Evolutionary conservation across 2,888 invertebrate species (phyloP), one percentile per base, ranked within the genome.

Genomic region (Dorcus hopei): DNA sequence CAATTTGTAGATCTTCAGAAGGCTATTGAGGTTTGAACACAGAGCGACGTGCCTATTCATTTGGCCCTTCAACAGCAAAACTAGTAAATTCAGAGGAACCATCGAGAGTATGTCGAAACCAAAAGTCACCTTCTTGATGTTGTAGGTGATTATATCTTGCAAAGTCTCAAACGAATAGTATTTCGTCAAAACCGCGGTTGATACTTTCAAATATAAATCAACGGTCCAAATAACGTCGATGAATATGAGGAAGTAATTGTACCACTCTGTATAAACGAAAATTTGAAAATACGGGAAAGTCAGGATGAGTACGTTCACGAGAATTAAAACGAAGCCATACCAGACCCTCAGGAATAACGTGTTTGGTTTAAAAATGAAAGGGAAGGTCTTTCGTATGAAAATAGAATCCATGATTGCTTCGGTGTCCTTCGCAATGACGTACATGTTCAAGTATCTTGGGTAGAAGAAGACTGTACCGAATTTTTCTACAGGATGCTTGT

Each of bases 201-300:
- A 67, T 43, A 62, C 43, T 52, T 59, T 57, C 33, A 70, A 58
- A 49, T 68, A 70, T 19, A 70, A 57, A 51, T 70, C 70, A n/a
- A 67, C 39, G n/a, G 42, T 14, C 61, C 62, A 69, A 9, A 63
- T 23, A 3, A 64, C 19, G 1, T 59, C 60, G 3, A 65, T 40
- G 7, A 59, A 23, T 9, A 23, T 38, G 23, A 55, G 54, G 11
- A 50, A 55, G 16, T 52, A 59, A 8, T 8, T 5, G 19, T 38
- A 26, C 1, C 45, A 38, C 9, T 57, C 42, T 8, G 45, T 23
- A 5, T 26, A 4, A 2, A 42, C 39, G 19, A 63, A 67, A 3
- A 61, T 52, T 11, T 61, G 57, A 8, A 61, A 64, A 54, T 62
- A 66, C 5, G 67, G 67, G 49, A 65, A 67, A 11, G 65, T 39